Base-by-base conservation (phyloP, 1,140 invertebrate species). In the Monomorium pharaonis region DNA sequence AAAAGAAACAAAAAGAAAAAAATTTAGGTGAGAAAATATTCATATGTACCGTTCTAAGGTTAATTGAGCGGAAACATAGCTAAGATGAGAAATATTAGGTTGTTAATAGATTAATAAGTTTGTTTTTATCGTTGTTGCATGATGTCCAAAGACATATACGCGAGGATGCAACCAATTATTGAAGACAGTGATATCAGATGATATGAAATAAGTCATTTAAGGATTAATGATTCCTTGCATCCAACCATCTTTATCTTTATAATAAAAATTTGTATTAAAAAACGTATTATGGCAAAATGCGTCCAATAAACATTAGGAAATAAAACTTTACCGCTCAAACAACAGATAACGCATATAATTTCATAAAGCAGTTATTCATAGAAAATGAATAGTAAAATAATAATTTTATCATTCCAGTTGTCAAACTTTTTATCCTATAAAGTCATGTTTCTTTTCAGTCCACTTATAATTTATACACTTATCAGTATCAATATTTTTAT, bases 351-450 rank as follows among this genome's bases (percentile, higher is more conserved):
- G 84, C 65, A 92, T 91, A 88, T 92, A 92, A 92, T 93, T 94
- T 94, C 92, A 70, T 92, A 92, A 92, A 89, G 74, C 69, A 86
- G 89, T 90, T 90, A 90, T 92, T 93, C 87, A 90, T 91, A 91
- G 88, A 90, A 91, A 93, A 91, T 89, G 54, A 47, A 85, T 74
- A 88, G 91, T 88, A 89, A 91, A 87, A 87, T 37, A 75, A 77
- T 24, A 62, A 87, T 91, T 89, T 84, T 54, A 72, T 74, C 74
- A 80, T 24, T 47, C 44, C 21, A 74, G 37, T n/a, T 30, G 54
- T 88, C 21, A 0, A 51, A 37, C 47, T 84, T 86, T 58, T 87
- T 85, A 62, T 65, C 63, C 67, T 83, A 74, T 49, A 77, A 70
- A 88, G 87, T 77, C 49, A 67, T 78, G 49, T 85, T 84, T 84